Evolutionary conservation across 2,888 invertebrate species (phyloP).

Genomic region (Charanyca ferruginea): DNA sequence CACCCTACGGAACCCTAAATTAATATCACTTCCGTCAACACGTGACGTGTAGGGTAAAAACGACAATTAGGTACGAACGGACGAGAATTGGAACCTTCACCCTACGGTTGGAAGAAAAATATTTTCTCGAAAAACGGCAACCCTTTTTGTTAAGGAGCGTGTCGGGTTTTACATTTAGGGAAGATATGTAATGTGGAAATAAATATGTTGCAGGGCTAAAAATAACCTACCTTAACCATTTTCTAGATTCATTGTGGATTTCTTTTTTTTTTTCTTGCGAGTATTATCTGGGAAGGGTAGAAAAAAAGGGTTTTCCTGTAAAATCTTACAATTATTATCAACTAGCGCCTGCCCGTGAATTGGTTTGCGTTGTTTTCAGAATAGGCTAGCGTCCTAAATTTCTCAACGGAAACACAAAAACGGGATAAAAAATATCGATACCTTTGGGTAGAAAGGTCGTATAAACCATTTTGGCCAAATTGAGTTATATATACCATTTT

Average conservation of each 20-base stretch:
- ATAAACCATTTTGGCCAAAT: too few relatives aligned
- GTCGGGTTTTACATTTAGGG: constrained; percentile 54
- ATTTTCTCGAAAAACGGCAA: constrained; percentile 63
- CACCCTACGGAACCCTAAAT: constrained; percentile 82
- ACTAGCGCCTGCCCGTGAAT: too few relatives aligned
- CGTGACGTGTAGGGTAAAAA: constrained; percentile 78
- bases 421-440: too few relatives aligned
- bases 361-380: too few relatives aligned
- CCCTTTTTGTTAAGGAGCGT: constrained; percentile 56
- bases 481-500: too few relatives aligned
- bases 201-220: constrained; percentile 38
- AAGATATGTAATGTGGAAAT: constrained; percentile 48
- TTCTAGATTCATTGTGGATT: neutral
- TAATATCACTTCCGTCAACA: constrained; percentile 86
- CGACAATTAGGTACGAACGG: constrained; percentile 65
- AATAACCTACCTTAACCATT: constrained; percentile 3
- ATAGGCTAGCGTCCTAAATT: too few relatives aligned
- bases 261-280: too few relatives aligned
- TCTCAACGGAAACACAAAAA: too few relatives aligned
- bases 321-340: too few relatives aligned
- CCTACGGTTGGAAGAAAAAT: constrained; percentile 61
- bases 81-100: constrained; percentile 55
- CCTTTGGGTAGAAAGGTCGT: too few relatives aligned
- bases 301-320: too few relatives aligned
- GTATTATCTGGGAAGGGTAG: neutral